These are phyloP conservation scores for Muscicapa striata DNA, from an alignment of 2,797 vertebrate genomes.

Conservation along the genomic window DNA sequence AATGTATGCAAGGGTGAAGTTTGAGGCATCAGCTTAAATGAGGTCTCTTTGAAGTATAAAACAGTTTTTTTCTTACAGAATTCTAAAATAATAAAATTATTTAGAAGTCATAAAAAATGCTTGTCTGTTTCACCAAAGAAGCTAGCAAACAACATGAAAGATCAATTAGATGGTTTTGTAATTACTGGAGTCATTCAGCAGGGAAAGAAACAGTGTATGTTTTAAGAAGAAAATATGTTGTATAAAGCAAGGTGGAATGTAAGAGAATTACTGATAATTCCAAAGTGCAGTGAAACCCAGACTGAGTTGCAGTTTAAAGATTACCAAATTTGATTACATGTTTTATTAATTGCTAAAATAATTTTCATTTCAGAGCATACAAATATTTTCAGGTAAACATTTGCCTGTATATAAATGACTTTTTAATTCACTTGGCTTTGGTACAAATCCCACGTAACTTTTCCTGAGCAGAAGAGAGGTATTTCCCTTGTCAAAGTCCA, in stretches of 20 bases:
- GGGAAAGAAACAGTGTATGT: background rate
- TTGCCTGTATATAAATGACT: background rate
- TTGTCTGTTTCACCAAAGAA: background rate
- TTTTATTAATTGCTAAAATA: background rate
- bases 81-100: constrained; percentile 52
- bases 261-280: background rate
- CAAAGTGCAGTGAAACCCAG: background rate
- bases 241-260: background rate
- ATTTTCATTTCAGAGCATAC: background rate
- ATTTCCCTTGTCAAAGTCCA: background rate
- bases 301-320: background rate
- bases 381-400: background rate
- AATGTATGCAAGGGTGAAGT: constrained; percentile 60
- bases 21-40: constrained; percentile 44
- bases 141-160: background rate
- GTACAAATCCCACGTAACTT: background rate
- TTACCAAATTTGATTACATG: background rate
- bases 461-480: background rate
- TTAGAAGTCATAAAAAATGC: background rate
- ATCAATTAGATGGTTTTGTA: constrained; percentile 20
- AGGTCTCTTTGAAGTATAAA: constrained; percentile 26
- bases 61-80: background rate
- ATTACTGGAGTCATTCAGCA: background rate
- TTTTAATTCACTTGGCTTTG: background rate
- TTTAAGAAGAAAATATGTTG: background rate